These are phyloP conservation scores for Varanus komodoensis DNA, from an alignment of 2,113 vertebrate species.

Conservation along the genomic window DNA sequence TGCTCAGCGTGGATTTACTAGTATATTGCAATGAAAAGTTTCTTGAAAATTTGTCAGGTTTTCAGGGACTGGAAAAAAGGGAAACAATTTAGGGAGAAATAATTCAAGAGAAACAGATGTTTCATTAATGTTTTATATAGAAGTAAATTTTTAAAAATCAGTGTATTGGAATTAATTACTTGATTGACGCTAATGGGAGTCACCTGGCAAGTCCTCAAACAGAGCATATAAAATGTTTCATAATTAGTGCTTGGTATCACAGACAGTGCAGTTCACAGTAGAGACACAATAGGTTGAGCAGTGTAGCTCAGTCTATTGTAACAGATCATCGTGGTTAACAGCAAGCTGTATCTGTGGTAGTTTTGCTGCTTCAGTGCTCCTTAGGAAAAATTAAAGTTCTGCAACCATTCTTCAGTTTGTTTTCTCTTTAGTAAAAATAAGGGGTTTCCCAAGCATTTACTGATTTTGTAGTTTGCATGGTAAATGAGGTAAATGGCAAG, in stretches of 20 bases:
- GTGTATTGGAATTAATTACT: background rate
- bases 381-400: background rate
- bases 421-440: background rate
- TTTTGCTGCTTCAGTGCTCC: background rate
- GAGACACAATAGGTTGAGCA: background rate
- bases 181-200: slow-evolving; percentile 18
- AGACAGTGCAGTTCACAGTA: background rate
- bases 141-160: background rate
- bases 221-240: slow-evolving; percentile 2
- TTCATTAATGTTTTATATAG: background rate
- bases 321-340: background rate
- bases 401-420: background rate
- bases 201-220: slow-evolving; percentile 10
- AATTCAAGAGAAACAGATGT: background rate
- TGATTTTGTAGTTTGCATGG: background rate
- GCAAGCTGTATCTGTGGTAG: background rate
- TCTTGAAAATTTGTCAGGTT: background rate
- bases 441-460: background rate
- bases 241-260: slow-evolving; percentile 8
- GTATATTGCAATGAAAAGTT: background rate
- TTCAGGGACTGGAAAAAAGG: too few relatives aligned
- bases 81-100: background rate
- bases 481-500: background rate
- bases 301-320: too few relatives aligned
- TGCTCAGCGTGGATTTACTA: background rate